A percentile compares a stretch with the other conserved stretches of the same genome.
Conservation (phyloP, 2,888 invertebrate species). For the Octodonta nipae region DNA sequence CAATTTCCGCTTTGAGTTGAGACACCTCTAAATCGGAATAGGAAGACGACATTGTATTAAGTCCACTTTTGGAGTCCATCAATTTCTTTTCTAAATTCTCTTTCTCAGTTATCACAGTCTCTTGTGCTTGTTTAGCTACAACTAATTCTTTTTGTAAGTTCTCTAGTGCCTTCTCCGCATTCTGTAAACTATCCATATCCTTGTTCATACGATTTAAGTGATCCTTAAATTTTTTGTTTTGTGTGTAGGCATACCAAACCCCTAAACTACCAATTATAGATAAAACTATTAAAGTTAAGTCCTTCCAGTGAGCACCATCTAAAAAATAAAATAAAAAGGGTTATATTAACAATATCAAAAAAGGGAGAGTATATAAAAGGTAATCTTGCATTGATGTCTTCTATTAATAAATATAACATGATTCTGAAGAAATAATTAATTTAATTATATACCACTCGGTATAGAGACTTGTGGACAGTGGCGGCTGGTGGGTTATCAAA, state of each 20-base stretch:
- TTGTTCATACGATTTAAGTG: slow-evolving; percentile 84
- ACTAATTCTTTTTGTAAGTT: slow-evolving; percentile 77
- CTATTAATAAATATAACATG: too few species aligned
- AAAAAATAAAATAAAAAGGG: slow-evolving; percentile 9
- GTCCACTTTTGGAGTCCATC: slow-evolving; percentile 58
- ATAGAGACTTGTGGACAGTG: too few species aligned
- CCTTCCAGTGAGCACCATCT: slow-evolving; percentile 55
- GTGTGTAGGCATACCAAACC: slow-evolving; percentile 82
- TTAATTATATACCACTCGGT: too few species aligned
- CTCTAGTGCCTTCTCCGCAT: slow-evolving; percentile 75
- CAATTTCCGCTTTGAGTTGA: slow-evolving; percentile 71
- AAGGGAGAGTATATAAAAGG: too few species aligned
- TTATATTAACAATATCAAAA: too few species aligned
- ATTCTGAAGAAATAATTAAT: too few species aligned
- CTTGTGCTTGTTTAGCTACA: slow-evolving; percentile 68
- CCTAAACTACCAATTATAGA: slow-evolving; percentile 75
- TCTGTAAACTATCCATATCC: slow-evolving; percentile 83
- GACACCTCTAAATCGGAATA: slow-evolving; percentile 71
- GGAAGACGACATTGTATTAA: slow-evolving; percentile 49
- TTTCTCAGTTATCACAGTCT: slow-evolving; percentile 68
- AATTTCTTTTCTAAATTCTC: slow-evolving; percentile 68
- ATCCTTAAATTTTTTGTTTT: slow-evolving; percentile 73
- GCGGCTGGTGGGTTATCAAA: too few species aligned
- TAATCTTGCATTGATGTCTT: too few species aligned
- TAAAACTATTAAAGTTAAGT: slow-evolving; percentile 71